Evolutionary conservation across 2,113 vertebrate species (phyloP).

Genomic region (Pardalotus punctatus): DNA sequence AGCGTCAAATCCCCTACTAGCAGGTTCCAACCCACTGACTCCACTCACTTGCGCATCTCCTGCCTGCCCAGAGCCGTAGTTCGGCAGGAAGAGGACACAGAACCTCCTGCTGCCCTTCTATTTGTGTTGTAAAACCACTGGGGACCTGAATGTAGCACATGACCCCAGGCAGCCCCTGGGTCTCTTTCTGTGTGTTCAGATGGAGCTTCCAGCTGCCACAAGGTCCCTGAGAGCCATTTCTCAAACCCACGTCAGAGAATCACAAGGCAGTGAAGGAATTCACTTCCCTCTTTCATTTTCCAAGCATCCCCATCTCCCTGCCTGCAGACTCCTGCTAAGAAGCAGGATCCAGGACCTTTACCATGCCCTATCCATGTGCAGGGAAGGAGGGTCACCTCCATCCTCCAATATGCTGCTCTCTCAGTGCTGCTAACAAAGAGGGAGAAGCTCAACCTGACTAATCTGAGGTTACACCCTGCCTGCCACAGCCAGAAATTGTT

Average conservation of each 20-base stretch:
- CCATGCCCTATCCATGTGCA: background rate
- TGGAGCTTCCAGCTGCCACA: background rate
- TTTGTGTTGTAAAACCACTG: background rate
- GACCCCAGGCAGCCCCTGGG: background rate
- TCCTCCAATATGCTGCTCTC: background rate
- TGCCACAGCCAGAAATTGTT: background rate
- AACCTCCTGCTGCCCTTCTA: background rate
- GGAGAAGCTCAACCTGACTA: background rate
- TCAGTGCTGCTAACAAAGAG: background rate
- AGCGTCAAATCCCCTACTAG: background rate
- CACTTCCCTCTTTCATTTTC: background rate
- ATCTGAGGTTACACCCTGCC: background rate
- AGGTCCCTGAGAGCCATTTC: background rate
- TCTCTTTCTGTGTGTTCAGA: background rate
- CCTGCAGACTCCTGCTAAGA: background rate
- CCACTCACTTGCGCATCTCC: background rate
- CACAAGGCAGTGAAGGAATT: background rate
- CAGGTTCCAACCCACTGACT: background rate
- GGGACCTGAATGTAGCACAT: accelerated
- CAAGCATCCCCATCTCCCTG: background rate
- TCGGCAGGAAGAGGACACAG: background rate
- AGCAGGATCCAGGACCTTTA: background rate
- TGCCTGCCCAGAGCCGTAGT: background rate
- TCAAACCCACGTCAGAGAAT: background rate
- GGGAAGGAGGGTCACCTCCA: background rate